Evolutionary conservation across 2,113 vertebrate genomes (phyloP), one percentile per base, ranked within the genome.

Genomic region (Elanus axillaris): DNA sequence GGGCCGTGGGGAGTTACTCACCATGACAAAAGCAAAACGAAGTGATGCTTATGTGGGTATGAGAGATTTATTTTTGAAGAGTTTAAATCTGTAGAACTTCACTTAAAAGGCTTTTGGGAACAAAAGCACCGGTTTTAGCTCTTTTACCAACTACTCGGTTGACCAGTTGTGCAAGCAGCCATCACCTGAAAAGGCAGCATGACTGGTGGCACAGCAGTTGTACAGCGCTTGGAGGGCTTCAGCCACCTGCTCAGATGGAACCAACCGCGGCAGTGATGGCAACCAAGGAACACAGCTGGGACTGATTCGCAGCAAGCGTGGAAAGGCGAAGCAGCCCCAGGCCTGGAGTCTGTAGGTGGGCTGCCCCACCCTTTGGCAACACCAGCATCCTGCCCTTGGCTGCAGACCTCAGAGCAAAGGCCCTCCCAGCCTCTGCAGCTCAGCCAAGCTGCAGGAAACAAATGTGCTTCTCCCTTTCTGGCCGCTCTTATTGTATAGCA

Each of bases 321-420:
- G 83, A 67, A 77, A 92, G 68, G 13, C 2, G 0, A 62, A 66
- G 42, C 79, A 67, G 95, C 94, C 88, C 38, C 67, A 8, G 79
- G 91, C 86, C 93, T n/a, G 42, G 21, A 96, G 67, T 92, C 83
- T 94, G 95, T 96, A 96, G 96, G 96, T 97, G 96, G 94, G 88
- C 96, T 83, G 91, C 94, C 88, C 72, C 96, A 80, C 94, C 94
- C 86, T 88, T 95, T 96, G 95, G 94, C 95, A 96, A 73, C 27
- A 0, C 72, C 91, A 80, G 67, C 86, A 42, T 84, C 72, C 94
- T 95, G 91, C 91, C 83, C 86, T 91, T 73, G 91, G 93, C 96
- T 97, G 79, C 42, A 32, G 86, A 79, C 75, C 88, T 96, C 14
- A 0, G 55, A 91, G 83, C 48, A 66, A 88, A 83, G 94, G 31